Evolutionary conservation across 2,113 vertebrate genomes (phyloP), one percentile per base, ranked within the genome.

Genomic region (Edolisoma coerulescens): DNA sequence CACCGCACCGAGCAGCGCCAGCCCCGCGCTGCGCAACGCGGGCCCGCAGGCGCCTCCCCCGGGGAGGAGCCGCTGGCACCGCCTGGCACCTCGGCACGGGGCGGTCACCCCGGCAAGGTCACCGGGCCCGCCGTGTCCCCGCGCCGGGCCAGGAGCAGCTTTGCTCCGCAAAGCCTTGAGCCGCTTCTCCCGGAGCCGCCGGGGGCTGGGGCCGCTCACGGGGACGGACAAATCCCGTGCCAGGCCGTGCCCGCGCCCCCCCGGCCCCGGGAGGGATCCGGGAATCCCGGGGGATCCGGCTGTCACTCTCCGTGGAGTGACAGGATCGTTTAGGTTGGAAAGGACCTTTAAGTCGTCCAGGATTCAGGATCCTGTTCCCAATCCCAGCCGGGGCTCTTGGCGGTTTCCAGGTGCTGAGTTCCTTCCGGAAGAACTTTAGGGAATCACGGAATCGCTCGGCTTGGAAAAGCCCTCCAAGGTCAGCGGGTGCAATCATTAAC

Each of bases 221-320:
- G 39, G 67, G 53, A 9, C 13, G 57, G 27, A 18, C 5, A 37
- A 8, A 45, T 5, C 33, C 54, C 3, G 22, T 4, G 78, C 83
- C 21, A 19, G 60, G 63, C 56, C 5, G 22, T 28, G 56, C 68
- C 2, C 6, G 52, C 76, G 44, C 68, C 20, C n/a, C 20, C 28
- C 15, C 21, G 23, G 12, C 52, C 13, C 39, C 39, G 24, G 53
- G 53, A 17, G 13, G 23, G 32, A 16, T 3, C 39, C 49, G 10
- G 69, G 11, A 12, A 64, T 27, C 49, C 57, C n/a, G 22, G 17
- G 22, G 59, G 41, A 64, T 39, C 18, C 2, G 28, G 17, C 41
- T 23, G 11, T 1, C 33, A 4, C 35, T 14, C 23, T 16, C 4
- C 21, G 0, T 1, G 21, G 32, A 19, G 21, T 2, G 45, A 61